Evolutionary conservation across 2,888 invertebrate genomes (phyloP).

Genomic region (Salpingus planirostris): DNA sequence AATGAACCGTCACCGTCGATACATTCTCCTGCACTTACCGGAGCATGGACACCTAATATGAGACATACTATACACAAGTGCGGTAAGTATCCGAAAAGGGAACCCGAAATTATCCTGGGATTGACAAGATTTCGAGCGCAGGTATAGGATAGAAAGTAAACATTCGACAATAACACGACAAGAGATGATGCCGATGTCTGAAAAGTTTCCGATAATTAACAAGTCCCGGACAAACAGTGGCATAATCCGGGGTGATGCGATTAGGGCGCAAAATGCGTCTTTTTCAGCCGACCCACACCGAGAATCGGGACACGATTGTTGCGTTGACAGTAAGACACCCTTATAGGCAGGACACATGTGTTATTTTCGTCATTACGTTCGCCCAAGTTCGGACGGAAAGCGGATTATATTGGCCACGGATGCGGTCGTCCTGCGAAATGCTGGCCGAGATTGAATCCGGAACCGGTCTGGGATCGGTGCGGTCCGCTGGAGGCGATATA

Average conservation of each 20-base stretch:
- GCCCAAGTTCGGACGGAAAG: slow-evolving; percentile 37
- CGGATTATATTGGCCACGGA: slow-evolving; percentile 39
- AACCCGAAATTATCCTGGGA: too few relatives aligned
- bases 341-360: slow-evolving; percentile 42
- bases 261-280: slow-evolving; percentile 34
- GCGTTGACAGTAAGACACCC: slow-evolving; percentile 42
- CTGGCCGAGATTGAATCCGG: not conserved
- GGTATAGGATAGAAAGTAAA: too few relatives aligned
- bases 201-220: too few relatives aligned
- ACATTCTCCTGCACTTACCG: too few relatives aligned
- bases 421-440: slow-evolving; percentile 14
- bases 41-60: too few relatives aligned
- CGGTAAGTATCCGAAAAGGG: too few relatives aligned
- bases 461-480: slow-evolving; percentile 6
- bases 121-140: too few relatives aligned
- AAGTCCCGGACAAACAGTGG: too few relatives aligned
- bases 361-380: slow-evolving; percentile 43
- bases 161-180: too few relatives aligned
- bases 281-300: slow-evolving; percentile 36
- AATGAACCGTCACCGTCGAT: too few relatives aligned
- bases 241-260: slow-evolving; percentile 34
- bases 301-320: slow-evolving; percentile 37
- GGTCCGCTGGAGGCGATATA: slow-evolving; percentile 35
- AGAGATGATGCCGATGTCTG: too few relatives aligned
- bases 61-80: too few relatives aligned